phyloP scores from a whole-genome alignment of 2,113 vertebrate species.

The Ibidorhyncha struthersii region DNA sequence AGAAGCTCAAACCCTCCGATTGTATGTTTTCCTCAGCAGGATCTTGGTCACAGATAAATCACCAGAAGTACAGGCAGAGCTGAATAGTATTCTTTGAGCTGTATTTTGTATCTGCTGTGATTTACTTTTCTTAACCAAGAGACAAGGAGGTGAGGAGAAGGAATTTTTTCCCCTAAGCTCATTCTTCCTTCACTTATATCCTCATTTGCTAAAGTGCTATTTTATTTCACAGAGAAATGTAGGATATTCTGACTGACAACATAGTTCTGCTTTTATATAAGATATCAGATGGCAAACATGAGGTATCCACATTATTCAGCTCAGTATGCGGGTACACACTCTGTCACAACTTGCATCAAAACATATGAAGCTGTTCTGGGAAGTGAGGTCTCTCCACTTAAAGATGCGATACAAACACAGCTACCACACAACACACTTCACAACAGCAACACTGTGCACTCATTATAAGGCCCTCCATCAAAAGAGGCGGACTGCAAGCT shows the following conservation, averaged over 20 bases:
- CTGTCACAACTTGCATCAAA: not conserved
- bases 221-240: not conserved
- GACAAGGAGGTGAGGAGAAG: not conserved
- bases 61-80: not conserved
- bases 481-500: not conserved
- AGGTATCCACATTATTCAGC: not conserved
- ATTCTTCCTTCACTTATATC: not conserved
- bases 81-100: not conserved
- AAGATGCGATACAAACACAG: not conserved
- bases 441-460: not conserved
- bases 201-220: not conserved
- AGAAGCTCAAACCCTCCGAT: not conserved
- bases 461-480: not conserved
- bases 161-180: not conserved
- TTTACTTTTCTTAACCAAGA: conserved; percentile 1
- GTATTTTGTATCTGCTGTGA: not conserved
- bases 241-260: not conserved
- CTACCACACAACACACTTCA: not conserved
- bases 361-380: not conserved
- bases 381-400: not conserved
- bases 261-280: not conserved
- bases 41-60: not conserved
- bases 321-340: not conserved
- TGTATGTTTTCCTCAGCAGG: not conserved
- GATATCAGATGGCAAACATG: not conserved